These are phyloP conservation scores for Melanostoma scalare DNA, from an alignment of 2,888 invertebrate species.

Conservation along the genomic window DNA sequence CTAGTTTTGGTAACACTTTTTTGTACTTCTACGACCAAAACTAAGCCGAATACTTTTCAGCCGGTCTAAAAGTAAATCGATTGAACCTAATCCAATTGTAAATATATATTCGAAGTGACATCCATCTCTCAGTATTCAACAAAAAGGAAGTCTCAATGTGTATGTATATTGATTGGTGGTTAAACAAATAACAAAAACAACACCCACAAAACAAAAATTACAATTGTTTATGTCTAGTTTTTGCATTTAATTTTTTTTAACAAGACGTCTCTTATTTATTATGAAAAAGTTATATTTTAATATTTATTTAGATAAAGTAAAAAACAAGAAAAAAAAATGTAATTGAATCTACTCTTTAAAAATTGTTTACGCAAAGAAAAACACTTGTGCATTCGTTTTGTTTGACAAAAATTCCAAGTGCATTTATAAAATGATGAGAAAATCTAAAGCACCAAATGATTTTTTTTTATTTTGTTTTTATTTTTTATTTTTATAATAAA, in stretches of 20 bases:
- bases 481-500: slow-evolving; percentile 1
- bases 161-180: slow-evolving; percentile 36
- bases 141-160: slow-evolving; percentile 15
- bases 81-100: slow-evolving; percentile 39
- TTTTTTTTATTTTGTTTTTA: slow-evolving; percentile 20
- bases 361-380: slow-evolving; percentile 21
- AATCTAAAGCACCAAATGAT: slow-evolving; percentile 54
- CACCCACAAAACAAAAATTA: slow-evolving; percentile 35
- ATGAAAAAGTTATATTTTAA: slow-evolving; percentile 63
- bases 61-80: slow-evolving; percentile 51
- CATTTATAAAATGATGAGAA: slow-evolving; percentile 48
- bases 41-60: slow-evolving; percentile 45
- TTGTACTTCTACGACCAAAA: slow-evolving; percentile 49
- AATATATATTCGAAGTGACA: slow-evolving; percentile 58
- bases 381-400: slow-evolving; percentile 58
- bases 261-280: slow-evolving; percentile 59
- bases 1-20: slow-evolving; percentile 54
- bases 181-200: neutral
- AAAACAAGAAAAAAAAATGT: slow-evolving; percentile 14
- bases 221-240: slow-evolving; percentile 55
- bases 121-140: slow-evolving; percentile 56
- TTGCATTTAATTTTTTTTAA: slow-evolving; percentile 65
- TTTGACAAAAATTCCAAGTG: slow-evolving; percentile 64
- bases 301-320: slow-evolving; percentile 63
- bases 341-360: slow-evolving; percentile 66